Evolutionary conservation across 2,113 vertebrate genomes (phyloP), one percentile per base, ranked within the genome.

Genomic region (Ardeotis arabs): DNA sequence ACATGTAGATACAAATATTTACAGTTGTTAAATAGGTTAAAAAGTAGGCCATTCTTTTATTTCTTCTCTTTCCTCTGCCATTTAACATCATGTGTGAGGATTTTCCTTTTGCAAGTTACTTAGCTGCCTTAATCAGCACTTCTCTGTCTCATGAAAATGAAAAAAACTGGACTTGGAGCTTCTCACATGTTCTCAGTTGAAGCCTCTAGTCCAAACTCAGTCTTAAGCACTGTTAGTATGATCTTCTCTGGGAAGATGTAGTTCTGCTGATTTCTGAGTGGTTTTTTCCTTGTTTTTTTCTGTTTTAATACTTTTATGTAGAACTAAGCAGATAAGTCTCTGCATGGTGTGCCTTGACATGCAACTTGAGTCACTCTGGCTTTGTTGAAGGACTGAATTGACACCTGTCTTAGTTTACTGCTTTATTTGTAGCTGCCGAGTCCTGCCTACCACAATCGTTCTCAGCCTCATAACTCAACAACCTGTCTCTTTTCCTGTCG

Each of bases 401-500:
- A 96, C 70, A 95, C 66, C 14, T 0, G 0, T 72, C 53, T 67
- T 60, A 47, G 35, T 73, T 95, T 73, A 47, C 55, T 82, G 58
- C 45, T 91, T 66, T 84, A 0, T 68, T 81, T 5, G 4, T 58
- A 28, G 66, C 77, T 82, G 56, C 58, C 2, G 22, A 76, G 67
- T 77, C 53, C 55, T 95, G 73, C 68, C 68, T 60, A 37, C 52
- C 2, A 0, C 81, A 74, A 33, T 75, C 6, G 3, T 67, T 74
- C 44, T 81, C 44, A 62, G 84, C 56, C 70, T 79, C 67, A 5
- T 82, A 96, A 87, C 73, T 87, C 89, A 95, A 59, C 66, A 82
- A 14, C 70, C 70, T 76, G 86, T 63, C 86, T 72, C 52, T 92
- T 87, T 53, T 67, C 59, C 72, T 70, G 60, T 69, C 87, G 82